Evolutionary conservation across 1,140 invertebrate species (phyloP).

Genomic region (Pinna nobilis): DNA sequence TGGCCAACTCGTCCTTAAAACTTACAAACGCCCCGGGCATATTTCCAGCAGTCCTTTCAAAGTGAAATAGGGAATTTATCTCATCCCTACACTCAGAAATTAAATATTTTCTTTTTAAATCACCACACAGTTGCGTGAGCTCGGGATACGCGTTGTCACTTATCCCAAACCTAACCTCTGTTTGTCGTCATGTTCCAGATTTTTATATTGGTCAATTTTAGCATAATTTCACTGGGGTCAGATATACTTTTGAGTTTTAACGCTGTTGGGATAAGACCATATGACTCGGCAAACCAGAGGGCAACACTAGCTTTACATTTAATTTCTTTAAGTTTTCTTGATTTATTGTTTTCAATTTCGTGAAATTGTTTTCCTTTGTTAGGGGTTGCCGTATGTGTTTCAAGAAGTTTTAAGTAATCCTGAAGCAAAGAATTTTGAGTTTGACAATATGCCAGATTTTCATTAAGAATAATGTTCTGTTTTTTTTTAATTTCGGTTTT

Average conservation of each 20-base stretch:
- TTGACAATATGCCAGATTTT: background rate
- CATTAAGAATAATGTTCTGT: background rate
- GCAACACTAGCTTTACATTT: background rate
- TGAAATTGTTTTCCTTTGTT: background rate
- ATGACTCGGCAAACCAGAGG: slow-evolving; percentile 13
- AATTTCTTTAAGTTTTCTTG: background rate
- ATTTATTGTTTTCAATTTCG: background rate
- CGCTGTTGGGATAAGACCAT: background rate
- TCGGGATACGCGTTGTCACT: slow-evolving; percentile 12
- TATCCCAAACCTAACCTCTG: background rate
- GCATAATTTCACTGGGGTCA: too few relatives aligned
- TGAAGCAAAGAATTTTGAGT: background rate
- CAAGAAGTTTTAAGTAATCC: background rate
- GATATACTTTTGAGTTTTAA: background rate
- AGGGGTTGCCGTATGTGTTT: background rate
- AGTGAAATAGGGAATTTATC: background rate
- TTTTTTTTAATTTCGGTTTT: background rate
- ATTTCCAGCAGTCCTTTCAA: slow-evolving; percentile 9
- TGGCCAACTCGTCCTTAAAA: too few relatives aligned
- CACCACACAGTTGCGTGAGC: background rate
- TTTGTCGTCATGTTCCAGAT: background rate
- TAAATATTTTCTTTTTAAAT: slow-evolving; percentile 3
- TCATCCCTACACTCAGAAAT: background rate
- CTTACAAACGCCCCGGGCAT: background rate
- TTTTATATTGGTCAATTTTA: too few relatives aligned